Evolutionary conservation across 2,888 invertebrate species (phyloP).

Genomic region (Melanostoma mellinum): DNA sequence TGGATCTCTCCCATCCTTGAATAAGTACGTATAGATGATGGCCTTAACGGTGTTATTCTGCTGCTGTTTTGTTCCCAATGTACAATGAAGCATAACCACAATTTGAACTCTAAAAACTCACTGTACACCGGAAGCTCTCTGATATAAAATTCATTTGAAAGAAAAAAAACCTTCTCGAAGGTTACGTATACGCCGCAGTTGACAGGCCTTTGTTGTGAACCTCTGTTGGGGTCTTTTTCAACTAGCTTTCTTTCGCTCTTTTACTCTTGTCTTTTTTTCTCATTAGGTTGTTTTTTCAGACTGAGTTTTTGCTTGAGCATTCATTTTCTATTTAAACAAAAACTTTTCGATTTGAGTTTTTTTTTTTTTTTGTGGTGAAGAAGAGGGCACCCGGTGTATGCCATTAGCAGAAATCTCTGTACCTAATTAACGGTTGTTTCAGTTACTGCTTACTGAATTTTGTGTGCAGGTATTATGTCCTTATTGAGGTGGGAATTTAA

Average conservation of each 20-base stretch:
- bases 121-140: conserved; percentile 5
- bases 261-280: conserved; percentile 21
- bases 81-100: conserved; percentile 70
- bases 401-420: conserved; percentile 71
- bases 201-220: conserved; percentile 69
- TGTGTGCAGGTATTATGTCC: conserved; percentile 33
- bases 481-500: conserved; percentile 56
- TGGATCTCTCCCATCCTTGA: conserved; percentile 1
- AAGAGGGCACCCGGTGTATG: conserved; percentile 65
- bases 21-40: conserved; percentile 32
- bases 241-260: neutral
- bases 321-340: conserved; percentile 72
- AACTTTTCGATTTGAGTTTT: conserved; percentile 54
- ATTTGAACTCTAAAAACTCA: conserved; percentile 68
- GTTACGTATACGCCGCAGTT: conserved; percentile 71
- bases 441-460: conserved; percentile 63
- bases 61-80: conserved; percentile 67
- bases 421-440: conserved; percentile 73
- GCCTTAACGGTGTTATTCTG: conserved; percentile 67
- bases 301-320: conserved; percentile 59
- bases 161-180: conserved; percentile 51
- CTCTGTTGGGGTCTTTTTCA: conserved; percentile 39
- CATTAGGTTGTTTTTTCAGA: conserved; percentile 1
- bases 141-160: conserved; percentile 21
- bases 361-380: conserved; percentile 17